phyloP scores from a whole-genome alignment of 2,888 invertebrate species.

The Nomada ferruginata region DNA sequence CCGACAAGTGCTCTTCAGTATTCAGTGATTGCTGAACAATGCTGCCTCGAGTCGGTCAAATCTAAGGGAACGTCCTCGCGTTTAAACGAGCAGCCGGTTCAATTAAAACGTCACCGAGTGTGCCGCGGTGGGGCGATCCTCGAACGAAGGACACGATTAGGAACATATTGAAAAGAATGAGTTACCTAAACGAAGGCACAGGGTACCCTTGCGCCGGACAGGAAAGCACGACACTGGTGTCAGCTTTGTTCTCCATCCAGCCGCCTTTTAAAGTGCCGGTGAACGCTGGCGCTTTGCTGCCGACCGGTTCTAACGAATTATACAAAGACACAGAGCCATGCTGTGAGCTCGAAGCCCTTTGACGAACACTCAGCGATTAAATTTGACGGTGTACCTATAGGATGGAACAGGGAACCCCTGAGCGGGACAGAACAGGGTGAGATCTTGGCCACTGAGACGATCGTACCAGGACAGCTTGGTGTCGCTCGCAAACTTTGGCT shows the following conservation, averaged over 20 bases:
- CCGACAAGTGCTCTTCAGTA: slow-evolving; percentile 34
- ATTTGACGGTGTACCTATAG: slow-evolving; percentile 82
- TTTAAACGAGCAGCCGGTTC: slow-evolving; percentile 20
- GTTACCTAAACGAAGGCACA: slow-evolving; percentile 90
- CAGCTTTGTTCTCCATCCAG: slow-evolving; percentile 70
- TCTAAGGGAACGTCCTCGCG: slow-evolving; percentile 14
- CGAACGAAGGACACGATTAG: neutral
- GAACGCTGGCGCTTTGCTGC: slow-evolving; percentile 86
- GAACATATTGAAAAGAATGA: slow-evolving; percentile 15
- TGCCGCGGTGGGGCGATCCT: neutral
- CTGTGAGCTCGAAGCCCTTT: slow-evolving; percentile 46
- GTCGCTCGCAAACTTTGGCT: slow-evolving; percentile 88
- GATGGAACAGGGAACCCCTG: slow-evolving; percentile 89
- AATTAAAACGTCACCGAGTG: neutral
- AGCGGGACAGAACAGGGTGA: slow-evolving; percentile 89
- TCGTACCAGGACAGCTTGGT: slow-evolving; percentile 89
- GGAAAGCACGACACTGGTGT: slow-evolving; percentile 85
- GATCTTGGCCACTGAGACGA: slow-evolving; percentile 87
- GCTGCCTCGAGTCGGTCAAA: neutral
- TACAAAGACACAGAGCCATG: slow-evolving; percentile 62
- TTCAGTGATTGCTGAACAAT: slow-evolving; percentile 45
- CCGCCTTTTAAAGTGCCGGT: slow-evolving; percentile 85
- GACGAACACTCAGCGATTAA: slow-evolving; percentile 45
- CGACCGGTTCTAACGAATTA: slow-evolving; percentile 85
- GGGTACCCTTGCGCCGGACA: slow-evolving; percentile 91